These are phyloP conservation scores for Nipponacmea schrenckii DNA, from an alignment of 2,888 invertebrate species.

Conservation along the genomic window DNA sequence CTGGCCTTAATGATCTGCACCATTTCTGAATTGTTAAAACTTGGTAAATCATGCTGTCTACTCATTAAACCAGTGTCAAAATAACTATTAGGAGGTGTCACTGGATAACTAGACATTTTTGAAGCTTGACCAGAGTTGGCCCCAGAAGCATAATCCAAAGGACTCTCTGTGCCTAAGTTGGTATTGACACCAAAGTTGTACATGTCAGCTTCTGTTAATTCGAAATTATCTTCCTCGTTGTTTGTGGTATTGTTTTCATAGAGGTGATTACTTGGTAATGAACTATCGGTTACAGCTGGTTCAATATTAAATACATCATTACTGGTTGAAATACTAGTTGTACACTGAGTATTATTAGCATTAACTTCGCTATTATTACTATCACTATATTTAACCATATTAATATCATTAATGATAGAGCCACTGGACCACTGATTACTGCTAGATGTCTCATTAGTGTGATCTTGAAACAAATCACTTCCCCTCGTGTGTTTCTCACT, in stretches of 20 bases:
- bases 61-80: conserved; percentile 42
- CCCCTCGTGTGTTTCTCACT: background rate
- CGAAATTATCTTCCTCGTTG: conserved; percentile 13
- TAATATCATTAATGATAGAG: background rate
- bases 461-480: background rate
- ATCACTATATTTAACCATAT: background rate
- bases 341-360: background rate
- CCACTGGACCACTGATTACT: background rate
- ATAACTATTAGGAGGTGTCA: conserved; percentile 66
- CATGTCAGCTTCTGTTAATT: conserved; percentile 20
- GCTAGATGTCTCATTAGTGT: background rate
- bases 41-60: conserved; percentile 57
- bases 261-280: background rate
- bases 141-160: conserved; percentile 27
- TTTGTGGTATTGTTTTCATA: background rate
- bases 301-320: background rate
- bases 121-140: conserved; percentile 34
- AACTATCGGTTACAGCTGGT: background rate
- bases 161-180: conserved; percentile 20
- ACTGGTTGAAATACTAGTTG: background rate
- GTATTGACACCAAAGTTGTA: conserved; percentile 5
- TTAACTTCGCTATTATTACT: background rate
- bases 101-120: conserved; percentile 44
- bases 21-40: conserved; percentile 69
- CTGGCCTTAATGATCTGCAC: conserved; percentile 68